These are phyloP conservation scores for Eupeodes latifasciatus DNA, from an alignment of 2,888 invertebrate species.

Conservation along the genomic window DNA sequence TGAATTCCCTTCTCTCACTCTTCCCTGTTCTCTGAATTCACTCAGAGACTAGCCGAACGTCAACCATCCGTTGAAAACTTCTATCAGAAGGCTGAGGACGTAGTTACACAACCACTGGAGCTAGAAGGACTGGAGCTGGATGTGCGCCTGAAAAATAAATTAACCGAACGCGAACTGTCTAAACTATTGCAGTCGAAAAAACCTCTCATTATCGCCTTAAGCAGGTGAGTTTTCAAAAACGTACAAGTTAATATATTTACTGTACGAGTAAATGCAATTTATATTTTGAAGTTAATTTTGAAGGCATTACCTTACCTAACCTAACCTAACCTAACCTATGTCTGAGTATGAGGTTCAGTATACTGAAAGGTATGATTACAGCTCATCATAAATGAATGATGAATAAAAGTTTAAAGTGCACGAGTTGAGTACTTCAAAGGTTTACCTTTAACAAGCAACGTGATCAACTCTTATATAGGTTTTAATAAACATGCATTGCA, in stretches of 20 bases:
- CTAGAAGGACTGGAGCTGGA: constrained; percentile 56
- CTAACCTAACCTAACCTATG: no score
- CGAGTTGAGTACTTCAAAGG: not conserved
- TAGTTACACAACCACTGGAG: constrained; percentile 46
- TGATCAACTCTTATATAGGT: not conserved
- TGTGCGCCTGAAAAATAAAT: constrained; percentile 76
- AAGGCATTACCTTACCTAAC: no score
- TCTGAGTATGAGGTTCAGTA: not conserved
- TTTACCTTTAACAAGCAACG: not conserved
- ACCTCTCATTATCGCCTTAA: constrained; percentile 81
- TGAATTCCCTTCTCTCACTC: not conserved
- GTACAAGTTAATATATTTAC: no score
- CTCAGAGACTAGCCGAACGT: constrained; percentile 68
- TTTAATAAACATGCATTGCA: not conserved
- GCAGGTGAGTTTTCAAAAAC: constrained; percentile 79
- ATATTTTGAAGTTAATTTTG: no score
- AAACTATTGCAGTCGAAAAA: constrained; percentile 79
- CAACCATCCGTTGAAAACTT: constrained; percentile 69
- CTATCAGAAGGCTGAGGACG: constrained; percentile 72
- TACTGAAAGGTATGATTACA: not conserved
- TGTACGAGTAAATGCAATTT: no score
- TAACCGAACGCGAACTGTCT: constrained; percentile 71
- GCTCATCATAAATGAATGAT: not conserved
- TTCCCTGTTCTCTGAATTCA: not conserved
- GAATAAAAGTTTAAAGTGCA: not conserved